Percentiles rank a stretch among this genome's conserved stretches.
phyloP scores from a whole-genome alignment of 2,797 vertebrate species.

The Characodon lateralis region DNA sequence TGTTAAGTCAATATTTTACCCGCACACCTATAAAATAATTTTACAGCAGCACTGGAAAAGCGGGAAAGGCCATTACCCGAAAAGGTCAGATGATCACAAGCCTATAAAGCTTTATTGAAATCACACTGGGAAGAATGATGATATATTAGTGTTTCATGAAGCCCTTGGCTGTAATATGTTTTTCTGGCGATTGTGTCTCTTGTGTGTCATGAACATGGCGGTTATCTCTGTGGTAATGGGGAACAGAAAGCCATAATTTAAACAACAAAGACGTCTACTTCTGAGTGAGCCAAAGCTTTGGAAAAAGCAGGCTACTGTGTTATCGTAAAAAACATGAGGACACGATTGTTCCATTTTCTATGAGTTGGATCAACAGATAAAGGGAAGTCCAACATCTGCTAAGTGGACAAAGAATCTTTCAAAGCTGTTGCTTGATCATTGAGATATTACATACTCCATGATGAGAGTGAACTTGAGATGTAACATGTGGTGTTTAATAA shows the following conservation, averaged over 20 bases:
- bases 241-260: slow-evolving; percentile 66
- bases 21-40: slow-evolving; percentile 57
- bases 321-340: slow-evolving; percentile 65
- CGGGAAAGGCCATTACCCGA: slow-evolving; percentile 60
- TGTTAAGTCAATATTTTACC: slow-evolving; percentile 54
- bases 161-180: slow-evolving; percentile 55
- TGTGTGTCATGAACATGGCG: slow-evolving; percentile 64
- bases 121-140: slow-evolving; percentile 66
- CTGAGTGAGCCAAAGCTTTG: slow-evolving; percentile 52
- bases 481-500: slow-evolving; percentile 7
- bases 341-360: slow-evolving; percentile 77
- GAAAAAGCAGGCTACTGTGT: slow-evolving; percentile 65
- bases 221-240: slow-evolving; percentile 77
- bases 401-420: slow-evolving; percentile 29
- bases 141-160: slow-evolving; percentile 58
- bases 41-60: slow-evolving; percentile 60
- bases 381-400: slow-evolving; percentile 60
- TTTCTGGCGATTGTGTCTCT: slow-evolving; percentile 52
- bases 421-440: slow-evolving; percentile 29
- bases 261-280: slow-evolving; percentile 67
- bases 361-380: slow-evolving; percentile 58
- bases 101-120: slow-evolving; percentile 65
- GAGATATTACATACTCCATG: slow-evolving; percentile 20
- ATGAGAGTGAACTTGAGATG: slow-evolving; percentile 18
- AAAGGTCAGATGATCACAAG: slow-evolving; percentile 71